Base-by-base conservation (phyloP, 2,888 invertebrate species). In the Choristoneura rosaceana region DNA sequence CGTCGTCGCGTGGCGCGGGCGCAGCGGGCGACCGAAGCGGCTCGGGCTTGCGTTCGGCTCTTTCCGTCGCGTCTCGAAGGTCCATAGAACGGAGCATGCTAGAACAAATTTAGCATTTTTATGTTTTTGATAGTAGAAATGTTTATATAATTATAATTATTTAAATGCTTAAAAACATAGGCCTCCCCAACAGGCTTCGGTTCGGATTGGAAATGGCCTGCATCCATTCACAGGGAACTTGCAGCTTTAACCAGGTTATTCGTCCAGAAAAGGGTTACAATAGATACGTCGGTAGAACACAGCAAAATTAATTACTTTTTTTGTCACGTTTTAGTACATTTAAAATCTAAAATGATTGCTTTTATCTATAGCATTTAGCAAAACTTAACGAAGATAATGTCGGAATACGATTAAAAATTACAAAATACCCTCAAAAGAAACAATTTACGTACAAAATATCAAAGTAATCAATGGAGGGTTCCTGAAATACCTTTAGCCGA, bases 81-180 rank as follows among this genome's bases (percentile, higher is more conserved):
- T 97, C 97, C 80, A 96, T 95, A 67, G 97, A 96, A 87, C 96
- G 96, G 84, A 97, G 91, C 80, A 96, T 95, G 90, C 96, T 96
- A 94, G 8, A 92, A 81, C 82, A 83, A 80, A 63, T 63, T 66
- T 2, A 52, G 8, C 9, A 55, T 25, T 55, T 55, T 55, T 12
- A 25, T 55, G 55, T 10, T 55, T 55, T 55, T 55, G 55, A 10
- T 1, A 55, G 25, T 55, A 4, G 5, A 25, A 0, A 10, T 3
- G 10, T 10, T 25, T 38, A 38, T 38, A 5, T 7, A 38, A 5
- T 3, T 7, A 3, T 4, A 7, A 38, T 0, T 4, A 38, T 7
- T 7, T 38, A 25, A 25, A 25, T 25, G 25, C 25, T 25, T 25
- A 25, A 25, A 25, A 25, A 25, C n/a, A n/a, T 25, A 25, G 25